A percentile compares a stretch with the other conserved stretches of the same genome.
These are phyloP conservation scores for Operophtera brumata DNA, from an alignment of 2,888 invertebrate genomes.

Conservation along the genomic window DNA sequence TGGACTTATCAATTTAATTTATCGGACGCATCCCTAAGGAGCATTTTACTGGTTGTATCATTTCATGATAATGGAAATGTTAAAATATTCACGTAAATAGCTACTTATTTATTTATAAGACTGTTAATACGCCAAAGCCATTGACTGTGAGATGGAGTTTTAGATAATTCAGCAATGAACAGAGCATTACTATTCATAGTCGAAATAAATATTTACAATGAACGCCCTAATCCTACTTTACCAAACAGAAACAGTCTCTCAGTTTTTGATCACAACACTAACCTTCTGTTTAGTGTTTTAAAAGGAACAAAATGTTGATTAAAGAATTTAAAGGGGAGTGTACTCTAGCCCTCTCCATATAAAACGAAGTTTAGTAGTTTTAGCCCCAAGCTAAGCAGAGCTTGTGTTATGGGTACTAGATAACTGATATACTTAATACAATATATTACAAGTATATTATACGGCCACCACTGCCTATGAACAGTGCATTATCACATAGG, in stretches of 20 bases:
- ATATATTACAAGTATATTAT: too few species aligned
- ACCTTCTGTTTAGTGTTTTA: too few species aligned
- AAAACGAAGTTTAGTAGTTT: too few species aligned
- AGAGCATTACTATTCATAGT: not conserved
- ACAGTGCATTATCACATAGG: too few species aligned
- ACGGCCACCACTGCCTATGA: too few species aligned
- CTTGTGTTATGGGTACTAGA: too few species aligned
- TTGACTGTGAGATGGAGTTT: not conserved
- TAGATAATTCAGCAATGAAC: not conserved
- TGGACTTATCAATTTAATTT: not conserved
- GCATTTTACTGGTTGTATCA: not conserved
- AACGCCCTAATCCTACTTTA: not conserved
- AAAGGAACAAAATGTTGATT: too few species aligned
- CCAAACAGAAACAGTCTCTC: not conserved
- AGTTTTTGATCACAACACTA: too few species aligned
- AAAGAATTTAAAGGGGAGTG: too few species aligned
- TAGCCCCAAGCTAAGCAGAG: too few species aligned
- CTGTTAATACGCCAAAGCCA: not conserved
- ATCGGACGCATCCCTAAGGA: not conserved
- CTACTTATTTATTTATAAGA: not conserved
- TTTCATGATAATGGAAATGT: constrained; percentile 1
- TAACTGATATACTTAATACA: too few species aligned
- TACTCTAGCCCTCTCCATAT: too few species aligned
- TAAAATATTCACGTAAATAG: not conserved
- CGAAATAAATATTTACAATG: not conserved